These are phyloP conservation scores for Macaca nemestrina DNA, from an alignment of 2,113 vertebrate species.

Conservation along the genomic window DNA sequence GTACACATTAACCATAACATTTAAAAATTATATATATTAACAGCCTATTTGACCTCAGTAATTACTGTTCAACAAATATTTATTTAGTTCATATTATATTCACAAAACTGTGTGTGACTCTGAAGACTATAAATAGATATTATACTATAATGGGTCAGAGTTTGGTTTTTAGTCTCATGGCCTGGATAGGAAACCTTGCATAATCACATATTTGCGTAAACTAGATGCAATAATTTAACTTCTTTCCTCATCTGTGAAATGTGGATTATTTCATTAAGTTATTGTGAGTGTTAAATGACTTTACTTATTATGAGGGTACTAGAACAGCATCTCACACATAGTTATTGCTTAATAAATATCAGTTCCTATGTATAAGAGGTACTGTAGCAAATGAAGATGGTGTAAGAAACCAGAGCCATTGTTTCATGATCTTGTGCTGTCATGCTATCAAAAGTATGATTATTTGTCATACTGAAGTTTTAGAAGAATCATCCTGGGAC, in stretches of 20 bases:
- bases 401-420: not conserved
- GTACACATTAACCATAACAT: not conserved
- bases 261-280: not conserved
- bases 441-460: not conserved
- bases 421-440: not conserved
- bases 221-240: not conserved
- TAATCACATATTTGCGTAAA: not conserved
- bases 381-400: not conserved
- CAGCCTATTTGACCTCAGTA: not conserved
- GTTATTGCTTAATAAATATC: not conserved
- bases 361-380: not conserved
- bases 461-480: not conserved
- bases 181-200: not conserved
- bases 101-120: not conserved
- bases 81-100: not conserved
- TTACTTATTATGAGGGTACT: not conserved
- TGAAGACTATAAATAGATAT: not conserved
- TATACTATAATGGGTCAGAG: not conserved
- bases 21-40: not conserved
- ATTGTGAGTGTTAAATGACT: not conserved
- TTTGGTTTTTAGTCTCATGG: not conserved
- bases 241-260: not conserved
- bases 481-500: not conserved
- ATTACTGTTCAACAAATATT: not conserved
- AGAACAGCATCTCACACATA: not conserved